Percentiles rank a stretch among this genome's conserved stretches.
Evolutionary conservation across 2,888 invertebrate species (phyloP).

Genomic region (Sesamia inferens): DNA sequence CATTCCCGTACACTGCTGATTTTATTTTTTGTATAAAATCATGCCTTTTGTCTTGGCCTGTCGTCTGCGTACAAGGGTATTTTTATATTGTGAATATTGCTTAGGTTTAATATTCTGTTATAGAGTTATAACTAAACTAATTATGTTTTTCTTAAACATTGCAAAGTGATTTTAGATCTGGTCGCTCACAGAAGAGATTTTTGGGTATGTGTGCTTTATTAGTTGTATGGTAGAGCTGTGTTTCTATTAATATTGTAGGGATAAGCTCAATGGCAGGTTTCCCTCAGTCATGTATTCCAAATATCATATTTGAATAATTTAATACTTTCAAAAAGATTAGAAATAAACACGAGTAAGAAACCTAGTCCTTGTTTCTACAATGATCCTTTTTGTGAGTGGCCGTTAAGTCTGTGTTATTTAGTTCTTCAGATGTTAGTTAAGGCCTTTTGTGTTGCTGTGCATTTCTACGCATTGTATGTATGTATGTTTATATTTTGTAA

Average conservation of each 20-base stretch:
- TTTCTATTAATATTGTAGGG: constrained; percentile 63
- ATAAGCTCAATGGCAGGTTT: constrained; percentile 64
- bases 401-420: constrained; percentile 88
- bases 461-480: constrained; percentile 91
- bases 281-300: constrained; percentile 38
- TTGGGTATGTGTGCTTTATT: constrained; percentile 66
- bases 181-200: constrained; percentile 83
- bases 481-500: constrained; percentile 90
- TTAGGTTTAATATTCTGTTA: constrained; percentile 82
- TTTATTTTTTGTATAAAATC: constrained; percentile 90
- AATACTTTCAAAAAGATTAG: constrained; percentile 15
- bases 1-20: constrained; percentile 87
- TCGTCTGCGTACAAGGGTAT: constrained; percentile 87
- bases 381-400: constrained; percentile 84
- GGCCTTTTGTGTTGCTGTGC: constrained; percentile 89
- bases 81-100: constrained; percentile 83
- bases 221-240: constrained; percentile 57
- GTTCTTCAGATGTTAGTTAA: constrained; percentile 86
- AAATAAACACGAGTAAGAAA: constrained; percentile 53
- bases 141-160: constrained; percentile 86
- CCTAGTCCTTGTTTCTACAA: constrained; percentile 78
- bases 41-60: constrained; percentile 89
- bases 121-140: constrained; percentile 80
- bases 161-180: constrained; percentile 82
- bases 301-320: constrained; percentile 36